A percentile compares a stretch with the other conserved stretches of the same genome.
phyloP scores from a whole-genome alignment of 2,113 vertebrate species.

The Dicerorhinus sumatrensis region DNA sequence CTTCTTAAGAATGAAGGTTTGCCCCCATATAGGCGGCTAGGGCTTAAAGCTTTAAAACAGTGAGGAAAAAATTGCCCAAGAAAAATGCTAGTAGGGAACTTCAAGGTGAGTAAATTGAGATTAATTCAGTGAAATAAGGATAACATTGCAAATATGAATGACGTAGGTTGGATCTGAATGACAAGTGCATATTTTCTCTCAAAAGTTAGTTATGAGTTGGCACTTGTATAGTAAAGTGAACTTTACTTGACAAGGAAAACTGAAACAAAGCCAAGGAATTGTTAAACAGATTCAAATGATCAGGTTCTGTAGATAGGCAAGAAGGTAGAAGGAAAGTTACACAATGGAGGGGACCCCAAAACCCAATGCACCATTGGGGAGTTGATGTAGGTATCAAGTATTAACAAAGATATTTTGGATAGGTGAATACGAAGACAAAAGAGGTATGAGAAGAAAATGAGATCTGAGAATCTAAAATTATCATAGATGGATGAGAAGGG shows the following conservation, averaged over 20 bases:
- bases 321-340: neutral
- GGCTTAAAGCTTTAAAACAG: neutral
- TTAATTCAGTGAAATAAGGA: neutral
- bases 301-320: neutral
- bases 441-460: neutral
- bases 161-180: neutral
- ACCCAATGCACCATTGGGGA: neutral
- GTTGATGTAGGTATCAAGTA: neutral
- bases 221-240: neutral
- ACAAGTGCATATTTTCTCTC: neutral
- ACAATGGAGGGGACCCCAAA: neutral
- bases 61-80: neutral
- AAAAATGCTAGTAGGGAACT: neutral
- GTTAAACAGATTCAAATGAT: slow-evolving; percentile 27
- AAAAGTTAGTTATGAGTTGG: neutral
- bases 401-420: neutral
- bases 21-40: neutral
- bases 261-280: slow-evolving; percentile 10
- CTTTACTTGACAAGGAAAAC: neutral
- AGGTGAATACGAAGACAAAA: neutral
- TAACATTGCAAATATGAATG: neutral
- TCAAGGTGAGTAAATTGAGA: neutral
- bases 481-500: neutral
- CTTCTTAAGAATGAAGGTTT: neutral
- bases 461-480: neutral